phyloP scores from a whole-genome alignment of 2,888 invertebrate species.

The Strigamia maritima region DNA sequence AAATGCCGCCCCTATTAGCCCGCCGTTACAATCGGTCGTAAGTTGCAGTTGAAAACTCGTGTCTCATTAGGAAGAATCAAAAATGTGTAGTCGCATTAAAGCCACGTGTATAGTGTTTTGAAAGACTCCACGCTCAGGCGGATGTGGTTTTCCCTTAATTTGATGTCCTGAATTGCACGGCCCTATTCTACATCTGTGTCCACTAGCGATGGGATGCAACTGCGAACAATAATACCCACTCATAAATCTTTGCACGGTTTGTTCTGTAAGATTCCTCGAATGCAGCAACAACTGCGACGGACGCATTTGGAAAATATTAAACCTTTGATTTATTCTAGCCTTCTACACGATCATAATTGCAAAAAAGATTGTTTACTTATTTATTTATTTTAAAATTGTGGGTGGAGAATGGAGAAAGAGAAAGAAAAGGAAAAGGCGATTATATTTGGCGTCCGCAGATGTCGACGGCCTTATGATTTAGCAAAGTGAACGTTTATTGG shows the following conservation, averaged over 20 bases:
- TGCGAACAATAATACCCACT: not conserved
- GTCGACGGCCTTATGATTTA: conserved; percentile 10
- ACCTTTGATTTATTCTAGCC: not conserved
- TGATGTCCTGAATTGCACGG: not conserved
- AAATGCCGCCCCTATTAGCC: too few species aligned
- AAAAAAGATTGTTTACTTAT: not conserved
- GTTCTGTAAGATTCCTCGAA: not conserved
- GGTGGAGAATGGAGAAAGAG: not conserved
- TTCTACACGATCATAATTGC: not conserved
- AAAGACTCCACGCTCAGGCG: not conserved
- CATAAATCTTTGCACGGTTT: not conserved
- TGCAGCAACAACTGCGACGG: not conserved
- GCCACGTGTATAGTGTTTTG: conserved; percentile 15
- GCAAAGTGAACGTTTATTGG: conserved; percentile 15
- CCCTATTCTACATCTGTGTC: not conserved
- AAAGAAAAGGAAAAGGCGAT: not conserved
- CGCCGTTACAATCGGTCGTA: too few species aligned
- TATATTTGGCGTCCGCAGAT: not conserved
- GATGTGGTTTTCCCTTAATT: not conserved
- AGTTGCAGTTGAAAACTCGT: not conserved
- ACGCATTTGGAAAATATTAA: not conserved
- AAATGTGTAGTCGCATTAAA: not conserved
- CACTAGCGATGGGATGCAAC: not conserved
- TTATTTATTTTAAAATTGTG: not conserved
- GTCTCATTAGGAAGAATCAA: not conserved